Base-by-base conservation (phyloP, 2,797 vertebrate species). In the Tolypeutes matacus region DNA sequence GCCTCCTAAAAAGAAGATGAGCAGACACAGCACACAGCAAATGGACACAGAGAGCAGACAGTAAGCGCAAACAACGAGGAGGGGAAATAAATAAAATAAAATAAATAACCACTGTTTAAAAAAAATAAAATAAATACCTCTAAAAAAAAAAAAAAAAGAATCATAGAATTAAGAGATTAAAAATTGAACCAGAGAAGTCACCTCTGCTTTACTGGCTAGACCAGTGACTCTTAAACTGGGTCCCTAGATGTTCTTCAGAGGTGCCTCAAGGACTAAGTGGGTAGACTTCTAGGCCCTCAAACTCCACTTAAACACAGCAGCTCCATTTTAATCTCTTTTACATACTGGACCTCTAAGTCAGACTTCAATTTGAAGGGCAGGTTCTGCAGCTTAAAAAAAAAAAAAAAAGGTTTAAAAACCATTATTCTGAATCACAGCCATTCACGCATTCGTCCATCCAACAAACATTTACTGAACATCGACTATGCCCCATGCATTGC, bases 111-210 rank as follows among this genome's bases (percentile, higher is more conserved):
- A 39, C 39, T 46, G 8, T 46, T 46, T 46, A 78, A 93, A 88
- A 65, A 77, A 86, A 14, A 86, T n/a, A 65, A 46, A 77, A 86
- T 13, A 42, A 46, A n/a, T n/a, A n/a, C n/a, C n/a, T n/a, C n/a
- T n/a, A n/a, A n/a, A n/a, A n/a, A n/a, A 77, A 86, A 14, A 86
- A 39, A 65, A 46, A 77, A 86, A 14, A 86, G 39, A 65, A 76
- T 64, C 51, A 70, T 80, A 93, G 65, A 78, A 86, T 15, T 31
- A 76, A 76, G 39, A 95, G 67, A 73, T 58, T 36, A 49, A 88
- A 93, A 87, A 20, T 42, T 53, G 49, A 78, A 70, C 70, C 42
- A 62, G 64, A 53, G 20, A 80, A 10, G 2, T 42, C 9, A 87
- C 82, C 49, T 49, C 67, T 58, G 70, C 39, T 82, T 58, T 65